Percentiles rank a stretch among this genome's conserved stretches.
These are phyloP conservation scores for Bucorvus abyssinicus DNA, from an alignment of 2,797 vertebrate genomes.

Conservation along the genomic window DNA sequence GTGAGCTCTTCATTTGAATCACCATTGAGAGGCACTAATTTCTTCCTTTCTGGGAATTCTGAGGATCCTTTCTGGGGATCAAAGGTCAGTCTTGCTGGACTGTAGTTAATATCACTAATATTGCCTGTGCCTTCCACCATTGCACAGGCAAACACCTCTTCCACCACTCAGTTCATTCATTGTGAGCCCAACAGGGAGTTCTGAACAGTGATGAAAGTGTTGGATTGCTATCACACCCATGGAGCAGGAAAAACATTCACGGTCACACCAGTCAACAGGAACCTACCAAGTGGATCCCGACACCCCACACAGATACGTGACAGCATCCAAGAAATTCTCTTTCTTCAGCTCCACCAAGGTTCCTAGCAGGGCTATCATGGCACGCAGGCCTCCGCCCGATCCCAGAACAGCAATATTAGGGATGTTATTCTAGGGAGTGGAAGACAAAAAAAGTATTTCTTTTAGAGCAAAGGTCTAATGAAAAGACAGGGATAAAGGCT, in stretches of 20 bases:
- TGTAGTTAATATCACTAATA: not conserved
- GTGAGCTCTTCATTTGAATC: not conserved
- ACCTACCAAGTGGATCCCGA: slow-evolving; percentile 69
- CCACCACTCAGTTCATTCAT: no score
- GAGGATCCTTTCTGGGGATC: no score
- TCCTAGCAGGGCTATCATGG: slow-evolving; percentile 40
- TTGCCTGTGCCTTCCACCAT: not conserved
- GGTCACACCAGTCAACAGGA: not conserved
- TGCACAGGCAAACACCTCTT: not conserved
- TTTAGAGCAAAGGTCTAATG: not conserved
- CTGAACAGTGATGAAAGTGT: not conserved
- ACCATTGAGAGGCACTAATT: not conserved
- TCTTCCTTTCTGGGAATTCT: not conserved
- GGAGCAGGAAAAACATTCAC: not conserved
- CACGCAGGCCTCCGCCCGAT: slow-evolving; percentile 51
- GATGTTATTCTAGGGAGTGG: not conserved
- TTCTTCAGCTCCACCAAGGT: slow-evolving; percentile 37
- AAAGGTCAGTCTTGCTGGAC: not conserved
- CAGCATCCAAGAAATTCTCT: slow-evolving; percentile 36
- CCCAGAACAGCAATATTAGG: slow-evolving; percentile 47
- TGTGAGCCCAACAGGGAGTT: not conserved
- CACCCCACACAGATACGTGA: slow-evolving; percentile 48
- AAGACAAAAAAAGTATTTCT: not conserved
- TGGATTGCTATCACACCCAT: not conserved
- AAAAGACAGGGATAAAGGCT: not conserved